Conservation (phyloP, 2,888 invertebrate genomes). For the Meandrusa payeni region DNA sequence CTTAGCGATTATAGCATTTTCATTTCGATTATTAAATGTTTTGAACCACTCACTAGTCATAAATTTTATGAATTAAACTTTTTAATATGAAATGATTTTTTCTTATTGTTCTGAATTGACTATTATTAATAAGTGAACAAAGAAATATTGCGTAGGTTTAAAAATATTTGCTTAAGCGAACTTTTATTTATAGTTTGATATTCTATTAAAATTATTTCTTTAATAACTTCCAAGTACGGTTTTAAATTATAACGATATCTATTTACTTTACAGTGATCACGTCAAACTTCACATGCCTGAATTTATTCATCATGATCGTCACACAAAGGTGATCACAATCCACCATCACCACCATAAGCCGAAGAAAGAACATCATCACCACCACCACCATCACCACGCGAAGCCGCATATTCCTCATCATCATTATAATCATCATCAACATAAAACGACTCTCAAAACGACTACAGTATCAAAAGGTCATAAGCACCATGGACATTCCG, state of each 20-base stretch:
- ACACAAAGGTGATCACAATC: conserved; percentile 81
- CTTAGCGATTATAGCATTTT: too few relatives aligned
- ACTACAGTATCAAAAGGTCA: conserved; percentile 50
- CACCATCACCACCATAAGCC: conserved; percentile 77
- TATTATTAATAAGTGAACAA: too few relatives aligned
- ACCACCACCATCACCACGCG: conserved; percentile 70
- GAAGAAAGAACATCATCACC: conserved; percentile 70
- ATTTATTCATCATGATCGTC: conserved; percentile 80
- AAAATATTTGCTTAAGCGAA: conserved; percentile 1
- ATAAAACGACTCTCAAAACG: conserved; percentile 56
- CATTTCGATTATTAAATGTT: too few relatives aligned
- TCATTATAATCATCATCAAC: conserved; percentile 59
- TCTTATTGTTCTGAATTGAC: too few relatives aligned
- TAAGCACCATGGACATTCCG: conserved; percentile 30
- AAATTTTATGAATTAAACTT: too few relatives aligned
- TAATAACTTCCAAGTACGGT: too few relatives aligned
- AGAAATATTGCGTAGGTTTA: too few relatives aligned
- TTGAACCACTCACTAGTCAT: too few relatives aligned
- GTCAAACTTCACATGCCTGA: conserved; percentile 81
- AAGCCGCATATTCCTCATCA: conserved; percentile 54
- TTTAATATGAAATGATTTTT: too few relatives aligned
- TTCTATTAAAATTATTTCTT: too few relatives aligned
- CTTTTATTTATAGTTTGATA: too few relatives aligned
- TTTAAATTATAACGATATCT: too few relatives aligned
- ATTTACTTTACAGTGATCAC: conserved; percentile 80